Conservation (phyloP, 2,113 vertebrate species). For the Illadopsis cleaveri region DNA sequence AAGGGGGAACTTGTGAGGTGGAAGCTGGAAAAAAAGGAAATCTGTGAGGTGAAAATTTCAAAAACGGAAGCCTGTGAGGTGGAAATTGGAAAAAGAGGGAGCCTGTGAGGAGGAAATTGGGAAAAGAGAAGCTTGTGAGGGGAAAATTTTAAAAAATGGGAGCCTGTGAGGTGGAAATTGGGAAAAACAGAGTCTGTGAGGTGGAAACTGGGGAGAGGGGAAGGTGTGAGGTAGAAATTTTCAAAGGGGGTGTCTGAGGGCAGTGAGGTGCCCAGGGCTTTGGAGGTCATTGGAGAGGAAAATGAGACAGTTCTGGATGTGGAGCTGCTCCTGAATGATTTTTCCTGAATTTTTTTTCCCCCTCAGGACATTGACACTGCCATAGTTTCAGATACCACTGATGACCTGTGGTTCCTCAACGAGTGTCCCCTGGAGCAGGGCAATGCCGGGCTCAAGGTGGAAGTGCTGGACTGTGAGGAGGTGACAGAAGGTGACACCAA, state of each 20-base stretch:
- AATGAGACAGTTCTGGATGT: fast-evolving
- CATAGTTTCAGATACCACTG: constrained; percentile 93
- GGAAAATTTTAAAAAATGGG: no score
- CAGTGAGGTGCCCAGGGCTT: neutral
- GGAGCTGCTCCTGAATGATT: neutral
- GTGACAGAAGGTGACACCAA: constrained; percentile 73
- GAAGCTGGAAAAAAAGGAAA: no score
- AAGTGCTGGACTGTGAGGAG: constrained; percentile 70
- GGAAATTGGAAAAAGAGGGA: no score
- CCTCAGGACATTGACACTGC: constrained; percentile 92
- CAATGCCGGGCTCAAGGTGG: constrained; percentile 83
- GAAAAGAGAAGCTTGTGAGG: neutral
- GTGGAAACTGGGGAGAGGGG: no score
- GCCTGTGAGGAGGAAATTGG: neutral
- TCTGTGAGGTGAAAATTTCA: neutral
- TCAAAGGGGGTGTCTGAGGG: neutral
- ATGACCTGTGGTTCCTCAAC: constrained; percentile 93
- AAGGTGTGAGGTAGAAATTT: fast-evolving
- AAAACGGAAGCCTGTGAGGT: neutral
- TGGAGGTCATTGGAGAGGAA: neutral
- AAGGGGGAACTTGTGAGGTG: neutral
- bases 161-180: no score
- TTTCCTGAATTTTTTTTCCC: neutral
- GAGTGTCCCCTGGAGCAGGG: constrained; percentile 87
- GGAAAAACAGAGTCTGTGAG: fast-evolving